These are phyloP conservation scores for Hemistola chrysoprasaria DNA, from an alignment of 2,888 invertebrate genomes.

Conservation along the genomic window DNA sequence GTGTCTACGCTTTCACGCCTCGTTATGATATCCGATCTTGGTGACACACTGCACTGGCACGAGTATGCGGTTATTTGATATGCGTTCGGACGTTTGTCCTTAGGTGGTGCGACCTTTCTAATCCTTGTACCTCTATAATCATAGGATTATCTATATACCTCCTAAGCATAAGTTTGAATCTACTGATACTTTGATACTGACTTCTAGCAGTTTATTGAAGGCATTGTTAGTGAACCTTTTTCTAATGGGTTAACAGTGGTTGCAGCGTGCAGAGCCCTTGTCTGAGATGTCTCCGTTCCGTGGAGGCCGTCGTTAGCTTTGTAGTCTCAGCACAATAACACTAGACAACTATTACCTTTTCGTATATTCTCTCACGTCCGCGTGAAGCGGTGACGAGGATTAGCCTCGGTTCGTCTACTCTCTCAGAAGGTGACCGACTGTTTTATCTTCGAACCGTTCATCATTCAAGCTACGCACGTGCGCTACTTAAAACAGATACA, in stretches of 20 bases:
- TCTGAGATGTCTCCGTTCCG: constrained; percentile 21
- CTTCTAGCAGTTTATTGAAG: constrained; percentile 5
- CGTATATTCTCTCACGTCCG: constrained; percentile 40
- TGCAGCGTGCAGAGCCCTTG: constrained; percentile 22
- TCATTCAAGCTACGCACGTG: constrained; percentile 46
- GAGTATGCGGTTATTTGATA: constrained; percentile 38
- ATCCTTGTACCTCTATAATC: constrained; percentile 1
- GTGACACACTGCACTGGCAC: constrained; percentile 60
- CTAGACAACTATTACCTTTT: constrained; percentile 44
- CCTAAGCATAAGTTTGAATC: no score
- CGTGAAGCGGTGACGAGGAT: constrained; percentile 52
- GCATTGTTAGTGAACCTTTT: constrained; percentile 5
- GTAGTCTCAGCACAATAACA: constrained; percentile 45
- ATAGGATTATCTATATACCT: no score
- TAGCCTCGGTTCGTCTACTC: constrained; percentile 45
- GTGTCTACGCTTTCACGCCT: constrained; percentile 68
- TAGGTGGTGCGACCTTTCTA: constrained; percentile 43
- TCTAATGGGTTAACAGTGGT: constrained; percentile 12
- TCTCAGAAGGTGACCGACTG: constrained; percentile 46
- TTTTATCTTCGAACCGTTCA: constrained; percentile 49
- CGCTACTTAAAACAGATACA: constrained; percentile 21
- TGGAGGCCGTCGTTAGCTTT: constrained; percentile 35
- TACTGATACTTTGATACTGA: no score
- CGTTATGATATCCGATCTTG: constrained; percentile 61
- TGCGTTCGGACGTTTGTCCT: constrained; percentile 30